Conservation (phyloP, 1,140 invertebrate species). For the Monomorium pharaonis region DNA sequence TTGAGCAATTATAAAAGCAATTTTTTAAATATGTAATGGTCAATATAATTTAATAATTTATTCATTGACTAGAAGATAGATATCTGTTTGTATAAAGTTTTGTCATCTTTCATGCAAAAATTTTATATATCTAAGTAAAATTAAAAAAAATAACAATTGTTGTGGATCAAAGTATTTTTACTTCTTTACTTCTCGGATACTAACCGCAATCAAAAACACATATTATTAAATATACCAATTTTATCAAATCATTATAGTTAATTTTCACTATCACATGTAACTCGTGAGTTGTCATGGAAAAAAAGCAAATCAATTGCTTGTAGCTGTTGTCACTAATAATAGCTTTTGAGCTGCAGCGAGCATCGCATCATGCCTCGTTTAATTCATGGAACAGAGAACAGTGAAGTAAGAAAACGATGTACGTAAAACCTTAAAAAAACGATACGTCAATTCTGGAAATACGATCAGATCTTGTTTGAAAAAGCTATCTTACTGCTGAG, state of each 20-base stretch:
- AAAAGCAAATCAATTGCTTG: not conserved
- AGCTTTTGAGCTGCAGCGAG: not conserved
- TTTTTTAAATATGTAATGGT: too few species aligned
- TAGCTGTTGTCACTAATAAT: not conserved
- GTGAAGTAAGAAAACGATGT: slow-evolving; percentile 72
- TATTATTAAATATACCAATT: not conserved
- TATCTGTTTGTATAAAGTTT: too few species aligned
- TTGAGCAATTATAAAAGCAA: too few species aligned
- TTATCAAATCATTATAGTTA: not conserved
- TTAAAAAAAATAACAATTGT: not conserved
- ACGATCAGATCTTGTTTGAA: not conserved
- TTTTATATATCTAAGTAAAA: not conserved
- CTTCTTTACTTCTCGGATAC: not conserved
- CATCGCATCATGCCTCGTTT: too few species aligned
- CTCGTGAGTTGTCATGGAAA: not conserved
- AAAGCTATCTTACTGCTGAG: slow-evolving; percentile 61
- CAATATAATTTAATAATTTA: too few species aligned
- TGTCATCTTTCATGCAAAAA: not conserved
- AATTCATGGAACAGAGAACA: slow-evolving; percentile 64
- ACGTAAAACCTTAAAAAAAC: slow-evolving; percentile 63
- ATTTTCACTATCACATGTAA: not conserved
- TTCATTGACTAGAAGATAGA: too few species aligned
- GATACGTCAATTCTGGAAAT: not conserved
- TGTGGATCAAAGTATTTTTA: not conserved
- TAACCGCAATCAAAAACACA: not conserved